Conservation (phyloP, 2,797 vertebrate genomes). For the Peromyscus melanophrys region DNA sequence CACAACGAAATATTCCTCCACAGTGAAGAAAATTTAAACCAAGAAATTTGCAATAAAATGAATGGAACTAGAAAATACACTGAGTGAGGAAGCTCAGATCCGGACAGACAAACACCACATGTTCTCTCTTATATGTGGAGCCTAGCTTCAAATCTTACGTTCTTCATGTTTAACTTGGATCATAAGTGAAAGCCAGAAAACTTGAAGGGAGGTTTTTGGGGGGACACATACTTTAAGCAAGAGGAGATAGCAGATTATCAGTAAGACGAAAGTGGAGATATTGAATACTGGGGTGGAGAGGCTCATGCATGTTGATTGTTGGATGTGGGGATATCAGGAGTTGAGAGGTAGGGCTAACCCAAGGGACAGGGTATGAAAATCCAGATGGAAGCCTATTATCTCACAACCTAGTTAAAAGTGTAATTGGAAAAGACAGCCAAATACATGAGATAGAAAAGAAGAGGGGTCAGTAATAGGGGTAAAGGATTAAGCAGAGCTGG, state of each 20-base stretch:
- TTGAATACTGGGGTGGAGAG: background rate
- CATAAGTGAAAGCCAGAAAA: background rate
- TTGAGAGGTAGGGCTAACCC: background rate
- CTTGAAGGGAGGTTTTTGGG: background rate
- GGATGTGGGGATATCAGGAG: background rate
- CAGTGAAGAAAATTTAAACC: background rate
- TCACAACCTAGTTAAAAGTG: background rate
- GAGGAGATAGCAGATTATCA: background rate
- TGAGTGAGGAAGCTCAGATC: background rate
- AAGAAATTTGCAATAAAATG: background rate
- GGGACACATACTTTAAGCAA: background rate
- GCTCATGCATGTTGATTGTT: background rate
- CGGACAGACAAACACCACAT: background rate
- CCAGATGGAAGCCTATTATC: background rate
- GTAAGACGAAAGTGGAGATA: background rate
- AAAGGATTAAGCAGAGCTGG: background rate
- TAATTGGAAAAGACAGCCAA: background rate
- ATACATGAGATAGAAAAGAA: background rate
- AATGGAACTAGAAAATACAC: background rate
- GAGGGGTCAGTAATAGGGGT: background rate
- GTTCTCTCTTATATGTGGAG: background rate
- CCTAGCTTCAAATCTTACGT: background rate
- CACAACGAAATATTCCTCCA: background rate
- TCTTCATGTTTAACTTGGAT: background rate
- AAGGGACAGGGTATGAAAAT: background rate